Base-by-base conservation (phyloP, 2,113 vertebrate genomes). In the Seriola dumerili region DNA sequence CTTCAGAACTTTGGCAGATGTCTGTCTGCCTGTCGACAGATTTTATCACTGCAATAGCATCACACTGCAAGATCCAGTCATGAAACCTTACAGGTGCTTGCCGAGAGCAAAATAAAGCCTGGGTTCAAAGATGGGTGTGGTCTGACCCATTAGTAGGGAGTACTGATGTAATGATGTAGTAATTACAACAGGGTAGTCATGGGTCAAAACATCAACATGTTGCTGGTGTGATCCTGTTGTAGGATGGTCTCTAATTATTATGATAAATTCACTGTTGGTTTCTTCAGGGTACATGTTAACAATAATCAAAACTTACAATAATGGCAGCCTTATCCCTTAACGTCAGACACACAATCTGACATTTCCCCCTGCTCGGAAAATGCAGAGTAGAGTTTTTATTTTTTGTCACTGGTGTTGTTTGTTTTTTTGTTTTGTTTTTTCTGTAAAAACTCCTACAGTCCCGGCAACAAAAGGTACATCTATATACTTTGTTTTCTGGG, bases 401-500 rank as follows among this genome's bases (percentile, higher is more conserved):
- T 58, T 61, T 40, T 19, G 8, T 12, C 50, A n/a, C 10, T 42
- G 5, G 21, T 36, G 36, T 12, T 44, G n/a, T 7, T 3, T 23
- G 16, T 17, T 48, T 48, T 48, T 48, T 48, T 48, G 3, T 17
- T 48, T 36, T 65, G 19, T 21, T 23, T 72, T 67, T 52, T 38
- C 32, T 19, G 29, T 29, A 29, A 59, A 40, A 32, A 32, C 46
- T 19, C 17, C 55, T 12, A 5, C 8, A 62, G 52, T 23, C 19
- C 32, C 29, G 34, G 38, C 64, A 50, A 75, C 23, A 63, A 80
- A 36, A 79, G 55, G 16, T 40, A 42, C 54, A 70, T 70, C 54
- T 52, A 19, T 19, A 34, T 19, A 38, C 63, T 65, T 69, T 72
- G 72, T 87, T 78, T 83, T 25, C 12, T 21, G 13, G 40, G 8